Conservation (phyloP, 2,888 invertebrate species). For the Diarsia dahlii region DNA sequence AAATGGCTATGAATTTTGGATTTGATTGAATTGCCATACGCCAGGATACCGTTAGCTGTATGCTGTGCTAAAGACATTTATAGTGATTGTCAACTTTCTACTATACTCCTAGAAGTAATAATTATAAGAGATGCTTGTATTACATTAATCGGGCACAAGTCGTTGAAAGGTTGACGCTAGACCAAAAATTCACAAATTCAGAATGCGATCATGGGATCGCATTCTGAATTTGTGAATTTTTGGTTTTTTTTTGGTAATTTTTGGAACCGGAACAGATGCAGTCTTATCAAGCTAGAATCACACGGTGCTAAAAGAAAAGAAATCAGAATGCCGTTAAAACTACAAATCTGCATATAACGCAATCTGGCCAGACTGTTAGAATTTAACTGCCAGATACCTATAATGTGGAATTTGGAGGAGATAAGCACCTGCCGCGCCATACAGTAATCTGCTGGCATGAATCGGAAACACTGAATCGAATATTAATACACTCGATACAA, state of each 20-base stretch:
- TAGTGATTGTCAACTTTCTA: neutral
- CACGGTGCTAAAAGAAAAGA: neutral
- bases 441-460: neutral
- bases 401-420: neutral
- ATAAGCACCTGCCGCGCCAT: neutral
- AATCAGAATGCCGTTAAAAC: neutral
- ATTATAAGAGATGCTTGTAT: neutral
- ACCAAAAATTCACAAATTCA: neutral
- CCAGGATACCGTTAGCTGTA: neutral
- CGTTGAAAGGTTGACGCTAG: neutral
- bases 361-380: neutral
- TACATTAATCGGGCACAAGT: neutral
- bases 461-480: neutral
- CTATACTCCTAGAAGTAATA: neutral
- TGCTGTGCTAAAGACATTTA: neutral
- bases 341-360: neutral
- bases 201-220: too few relatives aligned
- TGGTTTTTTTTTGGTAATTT: too few relatives aligned
- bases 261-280: conserved; percentile 4
- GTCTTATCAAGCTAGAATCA: neutral
- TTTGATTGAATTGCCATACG: neutral
- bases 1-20: neutral
- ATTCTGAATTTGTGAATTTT: too few relatives aligned
- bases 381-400: neutral
- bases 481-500: neutral